Conservation (phyloP, 2,113 vertebrate species). For the Syngnathoides biaculeatus region DNA sequence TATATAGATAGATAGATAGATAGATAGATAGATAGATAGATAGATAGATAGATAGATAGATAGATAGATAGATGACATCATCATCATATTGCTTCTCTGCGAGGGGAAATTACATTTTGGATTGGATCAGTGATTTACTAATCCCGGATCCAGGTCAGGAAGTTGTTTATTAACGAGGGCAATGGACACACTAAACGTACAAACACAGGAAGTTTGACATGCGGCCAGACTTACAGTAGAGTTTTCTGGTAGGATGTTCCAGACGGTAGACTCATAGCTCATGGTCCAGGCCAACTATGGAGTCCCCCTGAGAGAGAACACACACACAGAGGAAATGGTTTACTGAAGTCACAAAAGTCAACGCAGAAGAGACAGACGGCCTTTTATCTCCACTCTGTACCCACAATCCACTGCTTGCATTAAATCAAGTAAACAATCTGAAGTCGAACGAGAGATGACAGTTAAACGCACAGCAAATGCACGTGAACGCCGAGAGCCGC, state of each 20-base stretch:
- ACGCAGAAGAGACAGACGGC: constrained; percentile 2
- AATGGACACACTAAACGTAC: constrained; percentile 7
- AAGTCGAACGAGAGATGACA: neutral
- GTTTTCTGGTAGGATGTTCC: constrained; percentile 84
- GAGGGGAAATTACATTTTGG: constrained; percentile 64
- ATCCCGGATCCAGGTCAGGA: constrained; percentile 71
- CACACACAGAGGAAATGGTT: constrained; percentile 51
- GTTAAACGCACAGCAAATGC: neutral
- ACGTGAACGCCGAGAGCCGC: neutral
- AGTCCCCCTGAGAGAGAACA: constrained; percentile 67
- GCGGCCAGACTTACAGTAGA: constrained; percentile 80
- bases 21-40: no score
- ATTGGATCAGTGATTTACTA: constrained; percentile 71
- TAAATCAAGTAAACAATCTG: neutral
- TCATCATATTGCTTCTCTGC: constrained; percentile 43
- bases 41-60: neutral
- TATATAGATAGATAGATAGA: no score
- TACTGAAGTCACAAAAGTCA: constrained; percentile 35
- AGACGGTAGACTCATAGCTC: constrained; percentile 86
- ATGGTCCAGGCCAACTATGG: constrained; percentile 81
- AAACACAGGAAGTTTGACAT: constrained; percentile 47
- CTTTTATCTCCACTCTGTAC: constrained; percentile 4
- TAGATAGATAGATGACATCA: neutral
- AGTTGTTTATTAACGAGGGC: constrained; percentile 68
- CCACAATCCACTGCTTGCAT: constrained; percentile 5